Base-by-base conservation (phyloP, 2,797 vertebrate genomes). In the Gymnopithys bicolor region DNA sequence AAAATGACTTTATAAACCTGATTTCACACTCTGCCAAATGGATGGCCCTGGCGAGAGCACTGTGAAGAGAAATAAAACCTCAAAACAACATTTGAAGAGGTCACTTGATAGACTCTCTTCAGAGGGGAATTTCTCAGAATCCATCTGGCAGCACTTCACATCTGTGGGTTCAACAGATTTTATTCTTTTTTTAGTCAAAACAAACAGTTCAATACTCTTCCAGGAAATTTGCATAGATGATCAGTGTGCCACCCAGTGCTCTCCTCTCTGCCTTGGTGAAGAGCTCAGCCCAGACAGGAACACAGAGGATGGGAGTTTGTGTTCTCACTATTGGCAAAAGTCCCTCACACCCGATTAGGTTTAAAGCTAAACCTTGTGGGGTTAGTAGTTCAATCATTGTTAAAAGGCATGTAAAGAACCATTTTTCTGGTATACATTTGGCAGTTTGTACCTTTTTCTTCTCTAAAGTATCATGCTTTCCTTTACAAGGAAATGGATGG, bases 201-300 rank as follows among this genome's bases (percentile, higher is more conserved):
- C 41, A 86, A 85, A 22, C 18, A 49, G 49, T 53, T 92, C 24
- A 37, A 73, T 94, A 67, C 49, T 22, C 56, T 58, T 37, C 8
- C 0, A 77, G 70, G 56, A 70, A 79, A 84, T 88, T 64, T 92
- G 91, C 89, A 88, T 67, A 95, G 89, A 82, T 41, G 56, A 71
- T n/a, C 15, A 71, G 59, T 7, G 2, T 22, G 49, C 45, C 1
- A 19, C 39, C 58, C 58, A 49, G 2, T 4, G 13, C 49, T 89
- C 81, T 24, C 46, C 64, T 21, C 83, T 60, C 73, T 84, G 81
- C 69, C 35, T 45, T 2, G 0, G 8, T 5, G 1, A 17, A 37
- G 70, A 59, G 48, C 32, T 80, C 58, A 62, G 76, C 59, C 73
- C 53, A 73, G 62, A 39, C 66, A 27, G 37, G 77, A 60, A 73